Conservation (phyloP, 2,113 vertebrate genomes). For the Ciconia boyciana region DNA sequence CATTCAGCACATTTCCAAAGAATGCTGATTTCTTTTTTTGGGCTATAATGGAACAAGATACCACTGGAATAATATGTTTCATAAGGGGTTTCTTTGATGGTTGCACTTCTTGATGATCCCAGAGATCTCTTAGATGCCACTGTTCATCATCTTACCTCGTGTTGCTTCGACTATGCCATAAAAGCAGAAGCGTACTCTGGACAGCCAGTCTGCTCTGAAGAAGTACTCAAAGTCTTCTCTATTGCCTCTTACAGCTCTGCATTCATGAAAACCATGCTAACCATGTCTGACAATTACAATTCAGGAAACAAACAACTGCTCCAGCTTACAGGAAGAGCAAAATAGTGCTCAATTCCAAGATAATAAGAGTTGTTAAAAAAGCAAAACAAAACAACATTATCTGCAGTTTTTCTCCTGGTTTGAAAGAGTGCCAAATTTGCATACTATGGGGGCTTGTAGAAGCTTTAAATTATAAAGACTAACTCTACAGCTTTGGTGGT, state of each 20-base stretch:
- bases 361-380: neutral
- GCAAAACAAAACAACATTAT: neutral
- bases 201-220: neutral
- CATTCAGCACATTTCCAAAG: constrained; percentile 47
- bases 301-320: neutral
- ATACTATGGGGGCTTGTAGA: neutral
- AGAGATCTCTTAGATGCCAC: neutral
- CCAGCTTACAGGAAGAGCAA: neutral
- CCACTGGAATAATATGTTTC: neutral
- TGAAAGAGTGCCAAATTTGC: neutral
- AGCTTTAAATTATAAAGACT: neutral
- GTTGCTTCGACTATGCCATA: neutral
- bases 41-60: neutral
- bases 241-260: neutral
- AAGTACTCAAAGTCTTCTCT: neutral
- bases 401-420: neutral
- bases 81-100: neutral
- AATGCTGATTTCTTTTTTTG: neutral
- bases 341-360: neutral
- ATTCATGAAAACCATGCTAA: neutral
- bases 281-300: neutral
- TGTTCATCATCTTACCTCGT: neutral
- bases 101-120: neutral
- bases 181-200: neutral
- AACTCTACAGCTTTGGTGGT: neutral